Conservation (phyloP, 2,113 vertebrate species). For the Heptranchias perlo region DNA sequence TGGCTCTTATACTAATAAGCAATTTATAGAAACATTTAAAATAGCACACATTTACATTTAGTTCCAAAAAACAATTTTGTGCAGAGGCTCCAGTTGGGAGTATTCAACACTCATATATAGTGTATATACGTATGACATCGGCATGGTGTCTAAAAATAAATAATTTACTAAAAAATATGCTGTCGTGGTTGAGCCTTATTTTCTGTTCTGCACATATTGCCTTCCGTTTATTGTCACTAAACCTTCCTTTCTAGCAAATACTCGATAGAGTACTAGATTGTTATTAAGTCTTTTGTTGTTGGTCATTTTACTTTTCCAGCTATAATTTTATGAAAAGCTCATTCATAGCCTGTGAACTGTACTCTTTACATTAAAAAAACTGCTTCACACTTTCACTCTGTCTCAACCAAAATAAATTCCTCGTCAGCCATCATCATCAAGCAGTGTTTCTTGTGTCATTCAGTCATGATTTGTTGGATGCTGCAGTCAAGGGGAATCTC, state of each 20-base stretch:
- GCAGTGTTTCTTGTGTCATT: not conserved
- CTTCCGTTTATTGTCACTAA: not conserved
- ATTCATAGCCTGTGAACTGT: not conserved
- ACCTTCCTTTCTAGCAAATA: not conserved
- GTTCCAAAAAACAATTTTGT: not conserved
- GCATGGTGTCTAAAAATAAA: not conserved
- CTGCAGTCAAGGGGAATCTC: not conserved
- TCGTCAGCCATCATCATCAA: not conserved
- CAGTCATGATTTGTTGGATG: not conserved
- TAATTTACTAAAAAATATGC: not conserved
- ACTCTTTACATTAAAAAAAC: not conserved
- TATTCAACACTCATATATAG: not conserved
- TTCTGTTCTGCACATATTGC: not conserved
- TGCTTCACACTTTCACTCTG: not conserved
- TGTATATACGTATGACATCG: not conserved
- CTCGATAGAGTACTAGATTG: not conserved
- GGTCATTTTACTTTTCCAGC: not conserved
- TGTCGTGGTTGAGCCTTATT: not conserved
- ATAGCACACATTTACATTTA: not conserved
- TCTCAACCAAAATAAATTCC: not conserved
- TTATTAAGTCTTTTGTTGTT: conserved; percentile 5
- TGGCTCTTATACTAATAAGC: not conserved
- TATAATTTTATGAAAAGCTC: not conserved
- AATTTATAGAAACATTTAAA: not conserved
- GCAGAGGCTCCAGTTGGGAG: not conserved